Evolutionary conservation across 2,113 vertebrate genomes (phyloP).

Genomic region (Rutilus rutilus): DNA sequence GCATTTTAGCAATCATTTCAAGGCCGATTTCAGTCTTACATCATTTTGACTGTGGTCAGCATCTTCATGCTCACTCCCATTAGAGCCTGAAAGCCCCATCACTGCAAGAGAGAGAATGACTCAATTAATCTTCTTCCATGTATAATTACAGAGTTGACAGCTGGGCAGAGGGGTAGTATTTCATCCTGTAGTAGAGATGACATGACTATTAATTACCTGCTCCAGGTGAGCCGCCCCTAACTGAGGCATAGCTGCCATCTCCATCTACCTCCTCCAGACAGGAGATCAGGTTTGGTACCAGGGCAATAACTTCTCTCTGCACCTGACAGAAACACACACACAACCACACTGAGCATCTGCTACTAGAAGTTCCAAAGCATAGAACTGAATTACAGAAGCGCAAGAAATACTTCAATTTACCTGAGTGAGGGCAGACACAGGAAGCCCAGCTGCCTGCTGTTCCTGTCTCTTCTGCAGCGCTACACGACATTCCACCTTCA

Average conservation of each 20-base stretch:
- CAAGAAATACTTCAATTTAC: slow-evolving; percentile 8
- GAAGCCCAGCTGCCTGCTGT: slow-evolving; percentile 56
- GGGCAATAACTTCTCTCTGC: slow-evolving; percentile 57
- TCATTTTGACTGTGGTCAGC: slow-evolving; percentile 56
- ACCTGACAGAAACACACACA: slow-evolving; percentile 43
- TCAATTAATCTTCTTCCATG: slow-evolving; percentile 5
- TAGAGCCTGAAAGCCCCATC: slow-evolving; percentile 52
- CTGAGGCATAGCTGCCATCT: slow-evolving; percentile 49
- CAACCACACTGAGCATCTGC: neutral
- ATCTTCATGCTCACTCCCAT: slow-evolving; percentile 63
- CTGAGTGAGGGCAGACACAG: slow-evolving; percentile 56
- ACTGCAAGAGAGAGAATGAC: slow-evolving; percentile 43
- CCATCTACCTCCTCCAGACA: slow-evolving; percentile 60
- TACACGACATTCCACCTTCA: slow-evolving; percentile 62
- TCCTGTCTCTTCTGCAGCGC: slow-evolving; percentile 58
- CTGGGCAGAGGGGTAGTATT: slow-evolving; percentile 7
- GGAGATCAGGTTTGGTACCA: slow-evolving; percentile 61
- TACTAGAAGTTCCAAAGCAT: neutral
- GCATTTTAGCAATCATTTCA: neutral
- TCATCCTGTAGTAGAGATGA: neutral
- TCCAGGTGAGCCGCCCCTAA: slow-evolving; percentile 51
- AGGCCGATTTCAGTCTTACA: slow-evolving; percentile 63
- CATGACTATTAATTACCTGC: slow-evolving; percentile 49
- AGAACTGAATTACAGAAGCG: neutral
- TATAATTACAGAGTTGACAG: slow-evolving; percentile 30